Percentiles rank a stretch among this genome's conserved stretches.
Conservation (phyloP, 92 coral and sea anemone genomes). For the Paramuricea clavata region DNA sequence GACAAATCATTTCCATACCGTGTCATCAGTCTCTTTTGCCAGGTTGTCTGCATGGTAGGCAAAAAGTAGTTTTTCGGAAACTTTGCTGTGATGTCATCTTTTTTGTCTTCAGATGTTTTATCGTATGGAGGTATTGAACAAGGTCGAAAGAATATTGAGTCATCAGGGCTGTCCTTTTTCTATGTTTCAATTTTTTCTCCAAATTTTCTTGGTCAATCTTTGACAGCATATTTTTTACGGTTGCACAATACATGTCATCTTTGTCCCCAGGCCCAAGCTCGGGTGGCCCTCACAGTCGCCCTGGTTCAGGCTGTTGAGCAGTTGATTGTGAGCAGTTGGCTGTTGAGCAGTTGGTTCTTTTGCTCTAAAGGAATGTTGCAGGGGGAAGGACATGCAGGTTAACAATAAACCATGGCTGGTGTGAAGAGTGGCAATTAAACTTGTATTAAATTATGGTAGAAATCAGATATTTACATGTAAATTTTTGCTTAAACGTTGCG, state of each 20-base stretch:
- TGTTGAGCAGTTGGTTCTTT: too few species aligned
- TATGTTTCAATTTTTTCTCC: constrained; percentile 63
- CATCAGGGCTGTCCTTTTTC: constrained; percentile 59
- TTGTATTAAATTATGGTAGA: too few species aligned
- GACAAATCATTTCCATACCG: constrained; percentile 67
- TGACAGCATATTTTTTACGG: constrained; percentile 65
- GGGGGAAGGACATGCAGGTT: too few species aligned
- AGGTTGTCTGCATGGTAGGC: constrained; percentile 67
- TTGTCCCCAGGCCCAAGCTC: too few species aligned
- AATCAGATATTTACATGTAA: too few species aligned
- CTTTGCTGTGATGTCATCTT: not conserved
- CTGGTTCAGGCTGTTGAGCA: too few species aligned
- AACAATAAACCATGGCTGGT: too few species aligned
- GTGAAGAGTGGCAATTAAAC: too few species aligned
- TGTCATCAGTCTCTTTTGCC: constrained; percentile 59
- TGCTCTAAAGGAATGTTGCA: too few species aligned
- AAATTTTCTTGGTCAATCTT: constrained; percentile 75
- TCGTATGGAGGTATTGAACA: constrained; percentile 17
- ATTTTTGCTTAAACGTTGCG: too few species aligned
- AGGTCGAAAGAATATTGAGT: constrained; percentile 71
- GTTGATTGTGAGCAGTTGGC: too few species aligned
- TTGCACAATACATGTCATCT: constrained; percentile 76
- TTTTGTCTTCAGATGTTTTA: not conserved
- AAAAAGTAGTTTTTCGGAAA: constrained; percentile 16
- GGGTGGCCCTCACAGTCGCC: too few species aligned